Conservation (phyloP, 2,113 vertebrate genomes). For the Myxocyprinus asiaticus region DNA sequence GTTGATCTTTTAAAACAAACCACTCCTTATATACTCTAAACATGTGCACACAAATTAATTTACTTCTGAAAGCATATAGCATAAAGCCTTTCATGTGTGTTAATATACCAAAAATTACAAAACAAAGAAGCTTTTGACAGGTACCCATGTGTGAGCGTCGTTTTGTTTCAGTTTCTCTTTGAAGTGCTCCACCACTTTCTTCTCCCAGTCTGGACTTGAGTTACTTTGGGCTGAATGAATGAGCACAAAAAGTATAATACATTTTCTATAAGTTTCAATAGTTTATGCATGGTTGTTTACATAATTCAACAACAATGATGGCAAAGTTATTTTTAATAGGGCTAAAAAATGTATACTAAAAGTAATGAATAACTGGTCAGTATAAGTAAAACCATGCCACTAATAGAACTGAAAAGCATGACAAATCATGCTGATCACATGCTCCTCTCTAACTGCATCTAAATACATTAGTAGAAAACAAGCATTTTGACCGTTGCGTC, state of each 20-base stretch:
- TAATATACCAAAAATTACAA: background rate
- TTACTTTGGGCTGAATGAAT: conserved; percentile 77
- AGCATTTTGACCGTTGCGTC: conserved; percentile 48
- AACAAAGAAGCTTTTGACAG: conserved; percentile 22
- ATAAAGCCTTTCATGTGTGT: background rate
- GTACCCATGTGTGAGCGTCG: conserved; percentile 85
- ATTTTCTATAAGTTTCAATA: too few species aligned
- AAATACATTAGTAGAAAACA: background rate
- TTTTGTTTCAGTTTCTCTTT: conserved; percentile 87
- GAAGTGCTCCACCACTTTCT: conserved; percentile 86
- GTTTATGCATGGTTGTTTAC: too few species aligned
- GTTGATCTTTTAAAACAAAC: too few species aligned
- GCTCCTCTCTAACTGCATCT: background rate
- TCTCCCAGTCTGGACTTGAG: conserved; percentile 85
- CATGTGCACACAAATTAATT: too few species aligned
- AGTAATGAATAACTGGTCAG: too few species aligned
- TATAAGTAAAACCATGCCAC: background rate
- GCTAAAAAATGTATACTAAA: too few species aligned
- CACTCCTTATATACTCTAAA: background rate
- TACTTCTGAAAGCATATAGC: background rate
- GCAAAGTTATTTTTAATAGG: too few species aligned
- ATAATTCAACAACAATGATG: too few species aligned
- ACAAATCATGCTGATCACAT: background rate
- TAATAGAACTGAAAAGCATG: background rate
- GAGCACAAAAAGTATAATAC: conserved; percentile 3